Evolutionary conservation across 2,797 vertebrate genomes (phyloP).

Genomic region (Sebastes trivittatus): DNA sequence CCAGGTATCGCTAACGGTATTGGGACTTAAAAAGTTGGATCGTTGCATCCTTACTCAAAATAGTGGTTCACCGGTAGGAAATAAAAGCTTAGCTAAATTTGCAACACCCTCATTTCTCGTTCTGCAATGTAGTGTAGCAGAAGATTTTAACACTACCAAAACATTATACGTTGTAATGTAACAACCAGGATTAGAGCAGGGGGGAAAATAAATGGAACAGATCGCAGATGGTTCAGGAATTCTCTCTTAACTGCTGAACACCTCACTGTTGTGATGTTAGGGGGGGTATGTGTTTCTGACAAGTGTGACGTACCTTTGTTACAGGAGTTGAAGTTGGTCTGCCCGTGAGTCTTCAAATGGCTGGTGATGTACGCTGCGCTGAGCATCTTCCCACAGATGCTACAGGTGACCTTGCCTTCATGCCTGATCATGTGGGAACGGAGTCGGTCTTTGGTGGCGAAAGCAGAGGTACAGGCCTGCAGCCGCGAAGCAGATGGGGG

Average conservation of each 20-base stretch:
- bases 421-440: constrained; percentile 99
- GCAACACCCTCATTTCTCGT: background rate
- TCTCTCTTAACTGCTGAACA: background rate
- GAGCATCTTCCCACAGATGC: constrained; percentile 99
- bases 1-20: too few relatives aligned
- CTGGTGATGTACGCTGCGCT: constrained; percentile 99
- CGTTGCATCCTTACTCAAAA: too few relatives aligned
- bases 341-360: constrained; percentile 98
- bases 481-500: background rate
- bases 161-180: background rate
- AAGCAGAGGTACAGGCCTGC: constrained; percentile 98
- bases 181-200: background rate
- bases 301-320: constrained; percentile 89
- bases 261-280: background rate
- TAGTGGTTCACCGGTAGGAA: background rate
- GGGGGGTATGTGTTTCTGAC: background rate
- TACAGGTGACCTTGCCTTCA: constrained; percentile 98
- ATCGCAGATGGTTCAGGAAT: too few relatives aligned
- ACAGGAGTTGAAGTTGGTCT: constrained; percentile 95
- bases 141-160: background rate
- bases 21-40: too few relatives aligned
- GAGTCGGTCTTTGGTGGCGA: constrained; percentile 99
- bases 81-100: background rate
- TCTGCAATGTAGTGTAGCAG: background rate
- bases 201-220: too few relatives aligned